Evolutionary conservation across 2,113 vertebrate genomes (phyloP), one percentile per base, ranked within the genome.

Genomic region (Lanius ludovicianus): DNA sequence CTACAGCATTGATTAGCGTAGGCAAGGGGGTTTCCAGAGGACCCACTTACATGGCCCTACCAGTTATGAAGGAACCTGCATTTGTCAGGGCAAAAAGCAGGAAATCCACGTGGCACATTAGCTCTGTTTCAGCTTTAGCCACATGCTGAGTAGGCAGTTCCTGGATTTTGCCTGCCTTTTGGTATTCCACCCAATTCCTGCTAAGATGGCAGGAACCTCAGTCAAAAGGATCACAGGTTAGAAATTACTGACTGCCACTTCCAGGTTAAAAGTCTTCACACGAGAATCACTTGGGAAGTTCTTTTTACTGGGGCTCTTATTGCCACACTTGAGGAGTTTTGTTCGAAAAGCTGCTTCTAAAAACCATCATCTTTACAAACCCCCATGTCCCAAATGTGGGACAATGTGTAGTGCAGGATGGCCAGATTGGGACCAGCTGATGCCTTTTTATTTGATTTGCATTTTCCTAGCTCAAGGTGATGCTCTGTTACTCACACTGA

Each of bases 401-500:
- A 76, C 86, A 90, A 74, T 6, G 19, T 31, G 80, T 82, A 74
- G 79, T 46, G 82, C 73, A 90, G 55, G 56, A 59, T 7, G 79
- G 87, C 53, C 81, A 95, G 78, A 96, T 63, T 81, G 94, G 89
- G 83, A 93, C 73, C 85, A 96, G 92, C 80, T 97, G 98, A 96
- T 94, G 91, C 93, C 96, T 96, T 97, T 94, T 96, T 70, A 96
- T 56, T 86, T 84, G 53, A 93, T 97, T 97, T 96, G 91, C 93
- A 96, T 95, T 97, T 96, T 84, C 90, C 44, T 85, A 94, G 87
- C 88, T 97, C 91, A 96, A 96, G 92, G 97, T 97, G 95, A 88
- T 73, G 25, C 55, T 93, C 95, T 97, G 81, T 93, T 97, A 92
- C 9, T 63, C 69, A 64, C 56, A 28, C 2, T 84, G 77, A 89